Base-by-base conservation (phyloP, 1,140 invertebrate genomes). In the Trichogramma pretiosum region DNA sequence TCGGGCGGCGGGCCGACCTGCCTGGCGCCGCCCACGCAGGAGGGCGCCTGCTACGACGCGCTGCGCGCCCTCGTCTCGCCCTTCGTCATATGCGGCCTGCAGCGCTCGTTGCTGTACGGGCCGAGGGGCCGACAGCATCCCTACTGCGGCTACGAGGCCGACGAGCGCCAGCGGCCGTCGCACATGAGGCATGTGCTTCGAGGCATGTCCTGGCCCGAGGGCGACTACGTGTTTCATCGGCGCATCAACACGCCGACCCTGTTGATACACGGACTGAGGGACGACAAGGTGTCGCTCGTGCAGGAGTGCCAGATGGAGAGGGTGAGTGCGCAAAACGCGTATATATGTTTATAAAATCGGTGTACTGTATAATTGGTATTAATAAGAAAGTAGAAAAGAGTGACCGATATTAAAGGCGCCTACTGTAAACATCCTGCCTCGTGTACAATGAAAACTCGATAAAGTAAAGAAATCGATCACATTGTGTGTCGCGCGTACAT, bases 231-330 rank as follows among this genome's bases (percentile, higher is more conserved):
- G 10, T 85, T 80, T 57, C 81, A 86, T 62, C 71, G 80, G 54
- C 75, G 79, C 59, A 80, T 86, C 47, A 70, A 70, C 28, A 76
- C 77, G 23, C 81, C 83, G 19, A 83, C 82, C n/a, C 70, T 87
- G 24, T 64, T 87, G 8, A 75, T 87, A 30, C 81, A 85, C 58
- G 84, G 84, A 11, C 63, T 80, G 48, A 73, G 78, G 62, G 85
- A 87, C 63, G 77, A 77, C 44, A 74, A 79, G 36, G 79, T 86
- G 10, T 78, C 79, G 11, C 70, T 85, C 50, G 76, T 84, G 18
- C 84, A 86, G 55, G 82, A 84, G 67, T 79, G 82, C 56, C 82
- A 84, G 65, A 86, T 86, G 83, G 77, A 83, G 65, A 74, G 81
- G 62, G 81, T 83, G 63, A 66, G 68, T 57, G 46, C 34, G 22